These are phyloP conservation scores for Zaprionus kolodkinae DNA, from an alignment of 1,140 invertebrate genomes.

Conservation along the genomic window DNA sequence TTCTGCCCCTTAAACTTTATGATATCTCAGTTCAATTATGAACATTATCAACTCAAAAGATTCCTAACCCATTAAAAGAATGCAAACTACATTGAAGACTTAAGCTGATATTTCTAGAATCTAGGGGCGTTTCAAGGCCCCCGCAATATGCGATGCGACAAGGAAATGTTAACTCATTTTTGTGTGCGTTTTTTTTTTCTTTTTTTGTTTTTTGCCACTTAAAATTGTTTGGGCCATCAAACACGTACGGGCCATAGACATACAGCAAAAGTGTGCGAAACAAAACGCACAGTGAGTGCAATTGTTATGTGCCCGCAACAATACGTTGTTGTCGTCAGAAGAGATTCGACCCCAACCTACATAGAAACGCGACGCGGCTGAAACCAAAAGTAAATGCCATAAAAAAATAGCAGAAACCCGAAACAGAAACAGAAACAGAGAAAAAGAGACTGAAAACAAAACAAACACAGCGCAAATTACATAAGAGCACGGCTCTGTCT, in stretches of 20 bases:
- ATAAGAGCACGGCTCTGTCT: constrained; percentile 52
- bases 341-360: constrained; percentile 79
- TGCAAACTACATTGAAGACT: not conserved
- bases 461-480: constrained; percentile 49
- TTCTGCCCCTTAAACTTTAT: not conserved
- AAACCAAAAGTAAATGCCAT: constrained; percentile 80
- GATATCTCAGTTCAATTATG: not conserved
- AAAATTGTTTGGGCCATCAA: constrained; percentile 59
- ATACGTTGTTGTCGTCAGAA: constrained; percentile 62
- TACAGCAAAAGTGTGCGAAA: not conserved
- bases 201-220: constrained; percentile 27
- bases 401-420: constrained; percentile 64
- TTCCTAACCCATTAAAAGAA: not conserved
- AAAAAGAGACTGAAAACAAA: constrained; percentile 17
- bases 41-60: not conserved
- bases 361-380: constrained; percentile 53
- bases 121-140: not conserved
- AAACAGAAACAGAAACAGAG: constrained; percentile 20
- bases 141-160: not conserved
- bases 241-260: constrained; percentile 52
- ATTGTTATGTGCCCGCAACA: constrained; percentile 51
- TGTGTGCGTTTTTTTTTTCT: not conserved
- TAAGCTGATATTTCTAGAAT: not conserved
- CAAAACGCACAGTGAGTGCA: constrained; percentile 42
- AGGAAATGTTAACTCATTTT: constrained; percentile 32